phyloP scores from a whole-genome alignment of 2,888 invertebrate species.

The Drosophila anceps region DNA sequence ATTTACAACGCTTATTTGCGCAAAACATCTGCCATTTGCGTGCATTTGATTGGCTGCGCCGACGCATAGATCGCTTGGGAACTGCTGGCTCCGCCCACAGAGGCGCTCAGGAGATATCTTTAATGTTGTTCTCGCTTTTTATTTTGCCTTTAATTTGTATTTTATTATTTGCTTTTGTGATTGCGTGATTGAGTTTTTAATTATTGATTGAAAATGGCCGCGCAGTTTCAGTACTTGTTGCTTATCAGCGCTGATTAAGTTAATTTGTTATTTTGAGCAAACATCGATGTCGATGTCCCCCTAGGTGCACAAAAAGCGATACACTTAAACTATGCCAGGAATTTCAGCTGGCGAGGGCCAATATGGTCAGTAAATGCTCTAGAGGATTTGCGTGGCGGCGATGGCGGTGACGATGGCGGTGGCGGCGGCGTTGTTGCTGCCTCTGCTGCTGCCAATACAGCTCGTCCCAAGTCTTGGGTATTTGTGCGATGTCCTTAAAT shows the following conservation, averaged over 20 bases:
- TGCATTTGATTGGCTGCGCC: conserved; percentile 57
- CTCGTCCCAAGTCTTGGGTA: conserved; percentile 49
- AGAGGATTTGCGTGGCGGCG: conserved; percentile 80
- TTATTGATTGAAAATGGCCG: conserved; percentile 30
- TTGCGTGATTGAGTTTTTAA: conserved; percentile 72
- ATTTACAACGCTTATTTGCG: conserved; percentile 53
- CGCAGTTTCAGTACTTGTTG: conserved; percentile 42
- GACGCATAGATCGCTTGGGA: conserved; percentile 57
- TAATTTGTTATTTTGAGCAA: conserved; percentile 67
- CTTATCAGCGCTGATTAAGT: conserved; percentile 78
- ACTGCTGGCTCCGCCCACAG: conserved; percentile 50
- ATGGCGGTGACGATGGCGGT: conserved; percentile 52
- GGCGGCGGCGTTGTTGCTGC: conserved; percentile 22
- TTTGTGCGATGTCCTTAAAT: conserved; percentile 80
- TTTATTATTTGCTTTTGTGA: not conserved
- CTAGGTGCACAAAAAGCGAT: conserved; percentile 72
- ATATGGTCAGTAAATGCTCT: conserved; percentile 79
- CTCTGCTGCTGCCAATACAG: conserved; percentile 2
- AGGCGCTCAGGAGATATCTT: conserved; percentile 16
- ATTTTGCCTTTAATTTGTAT: conserved; percentile 3
- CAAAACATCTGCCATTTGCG: conserved; percentile 63
- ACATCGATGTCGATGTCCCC: conserved; percentile 35
- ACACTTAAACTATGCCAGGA: conserved; percentile 79
- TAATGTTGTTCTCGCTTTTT: not conserved
- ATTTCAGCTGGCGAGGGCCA: conserved; percentile 67